These are phyloP conservation scores for Myotis daubentonii DNA, from an alignment of 2,797 vertebrate species.

Conservation along the genomic window DNA sequence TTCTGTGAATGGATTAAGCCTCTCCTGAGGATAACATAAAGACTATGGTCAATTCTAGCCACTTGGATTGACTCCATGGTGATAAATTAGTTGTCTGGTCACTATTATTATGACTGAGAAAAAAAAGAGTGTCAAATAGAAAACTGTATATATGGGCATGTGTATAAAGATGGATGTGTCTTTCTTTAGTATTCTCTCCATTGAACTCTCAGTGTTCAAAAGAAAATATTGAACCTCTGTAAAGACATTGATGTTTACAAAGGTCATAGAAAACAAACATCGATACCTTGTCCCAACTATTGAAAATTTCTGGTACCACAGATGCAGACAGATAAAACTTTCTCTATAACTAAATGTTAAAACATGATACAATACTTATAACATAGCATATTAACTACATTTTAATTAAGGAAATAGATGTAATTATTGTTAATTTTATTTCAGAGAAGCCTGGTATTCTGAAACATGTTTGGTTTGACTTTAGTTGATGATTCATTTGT, in stretches of 20 bases:
- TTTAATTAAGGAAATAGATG: background rate
- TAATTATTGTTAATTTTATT: conserved; percentile 8
- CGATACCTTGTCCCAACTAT: conserved; percentile 11
- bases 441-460: background rate
- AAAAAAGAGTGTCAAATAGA: background rate
- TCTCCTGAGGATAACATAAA: background rate
- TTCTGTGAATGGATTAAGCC: background rate
- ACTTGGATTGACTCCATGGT: background rate
- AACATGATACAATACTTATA: background rate
- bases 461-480: conserved; percentile 19
- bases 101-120: conserved; percentile 9
- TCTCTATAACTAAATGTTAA: background rate
- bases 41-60: background rate
- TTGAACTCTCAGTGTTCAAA: conserved; percentile 45
- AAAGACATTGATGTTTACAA: conserved; percentile 63
- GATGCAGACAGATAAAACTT: conserved; percentile 39
- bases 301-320: conserved; percentile 8
- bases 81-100: background rate
- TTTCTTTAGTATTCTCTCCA: conserved; percentile 16
- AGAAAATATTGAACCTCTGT: conserved; percentile 46
- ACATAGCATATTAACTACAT: background rate
- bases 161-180: conserved; percentile 8
- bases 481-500: background rate
- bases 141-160: background rate
- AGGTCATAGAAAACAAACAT: conserved; percentile 59